Conservation (phyloP, 53 echinoderm and acorn worm genomes). For the Antedon mediterranea region DNA sequence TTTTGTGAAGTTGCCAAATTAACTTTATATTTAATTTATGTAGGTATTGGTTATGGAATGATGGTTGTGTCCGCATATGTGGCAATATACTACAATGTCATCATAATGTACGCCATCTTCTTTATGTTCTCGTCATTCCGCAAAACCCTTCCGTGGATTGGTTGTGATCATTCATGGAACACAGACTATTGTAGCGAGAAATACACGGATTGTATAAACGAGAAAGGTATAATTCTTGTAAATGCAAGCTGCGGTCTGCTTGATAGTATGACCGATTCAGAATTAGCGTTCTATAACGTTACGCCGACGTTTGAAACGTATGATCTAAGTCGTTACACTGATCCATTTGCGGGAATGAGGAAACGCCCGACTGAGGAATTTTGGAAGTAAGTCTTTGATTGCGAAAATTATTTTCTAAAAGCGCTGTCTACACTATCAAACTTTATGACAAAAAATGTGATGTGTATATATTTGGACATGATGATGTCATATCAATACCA, state of each 20-base stretch:
- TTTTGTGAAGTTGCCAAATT: no score
- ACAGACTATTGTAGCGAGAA: conserved; percentile 41
- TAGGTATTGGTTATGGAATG: conserved; percentile 72
- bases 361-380: conserved; percentile 65
- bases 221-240: conserved; percentile 38
- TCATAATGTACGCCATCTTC: conserved; percentile 78
- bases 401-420: no score
- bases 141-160: conserved; percentile 38
- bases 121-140: conserved; percentile 65
- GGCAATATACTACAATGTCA: conserved; percentile 69
- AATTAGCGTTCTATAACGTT: background rate
- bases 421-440: no score
- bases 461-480: no score
- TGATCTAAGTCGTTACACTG: conserved; percentile 33
- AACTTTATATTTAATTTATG: background rate
- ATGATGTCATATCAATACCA: no score
- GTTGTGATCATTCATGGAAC: conserved; percentile 41
- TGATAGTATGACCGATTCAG: background rate
- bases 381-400: conserved; percentile 82
- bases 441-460: no score
- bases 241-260: conserved; percentile 54
- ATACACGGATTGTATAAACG: conserved; percentile 36
- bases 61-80: conserved; percentile 51
- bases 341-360: conserved; percentile 34
- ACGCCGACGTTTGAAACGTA: background rate